Conservation (phyloP, 2,113 vertebrate species). For the Neodontobutis hainanensis region DNA sequence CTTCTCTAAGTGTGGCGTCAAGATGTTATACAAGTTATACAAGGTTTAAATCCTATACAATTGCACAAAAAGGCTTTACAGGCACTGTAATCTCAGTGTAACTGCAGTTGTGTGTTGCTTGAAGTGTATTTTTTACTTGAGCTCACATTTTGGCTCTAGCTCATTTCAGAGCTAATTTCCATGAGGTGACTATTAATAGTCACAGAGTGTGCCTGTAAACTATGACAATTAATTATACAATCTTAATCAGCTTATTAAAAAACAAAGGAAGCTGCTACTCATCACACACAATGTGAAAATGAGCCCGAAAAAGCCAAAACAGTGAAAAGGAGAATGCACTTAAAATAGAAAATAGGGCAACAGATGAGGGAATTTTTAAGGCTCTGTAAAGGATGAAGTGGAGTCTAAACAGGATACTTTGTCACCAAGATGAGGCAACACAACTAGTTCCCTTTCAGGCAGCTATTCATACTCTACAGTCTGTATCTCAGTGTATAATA, state of each 20-base stretch:
- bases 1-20: not conserved
- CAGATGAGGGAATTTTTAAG: constrained; percentile 1
- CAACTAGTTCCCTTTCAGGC: constrained; percentile 1
- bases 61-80: no score
- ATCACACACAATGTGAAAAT: constrained; percentile 3
- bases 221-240: constrained; percentile 7
- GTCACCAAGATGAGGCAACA: not conserved
- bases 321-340: not conserved
- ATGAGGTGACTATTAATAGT: constrained; percentile 5
- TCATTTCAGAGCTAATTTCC: not conserved
- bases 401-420: not conserved
- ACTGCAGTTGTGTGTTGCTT: not conserved
- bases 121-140: not conserved
- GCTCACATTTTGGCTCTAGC: not conserved
- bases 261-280: constrained; percentile 14
- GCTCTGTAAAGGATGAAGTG: not conserved
- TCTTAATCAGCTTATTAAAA: constrained; percentile 14
- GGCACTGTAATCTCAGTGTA: no score
- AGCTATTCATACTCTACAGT: not conserved
- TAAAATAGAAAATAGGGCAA: constrained; percentile 9
- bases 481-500: not conserved
- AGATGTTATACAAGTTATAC: not conserved
- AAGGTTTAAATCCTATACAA: no score
- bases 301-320: not conserved
- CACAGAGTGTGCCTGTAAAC: not conserved